These are phyloP conservation scores for Cairina moschata DNA, from an alignment of 2,113 vertebrate species.

Conservation along the genomic window DNA sequence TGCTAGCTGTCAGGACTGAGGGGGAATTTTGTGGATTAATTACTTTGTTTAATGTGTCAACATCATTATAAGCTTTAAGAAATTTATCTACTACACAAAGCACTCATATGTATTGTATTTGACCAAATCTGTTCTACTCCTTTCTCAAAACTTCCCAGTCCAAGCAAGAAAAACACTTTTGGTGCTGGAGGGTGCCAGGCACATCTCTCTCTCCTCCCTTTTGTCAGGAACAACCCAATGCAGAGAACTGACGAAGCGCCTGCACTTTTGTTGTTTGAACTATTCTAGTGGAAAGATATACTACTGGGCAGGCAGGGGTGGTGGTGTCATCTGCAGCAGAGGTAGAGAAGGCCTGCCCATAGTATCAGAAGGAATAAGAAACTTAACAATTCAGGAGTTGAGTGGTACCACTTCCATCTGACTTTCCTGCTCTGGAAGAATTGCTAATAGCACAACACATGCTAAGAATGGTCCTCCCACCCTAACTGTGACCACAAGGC, in stretches of 20 bases:
- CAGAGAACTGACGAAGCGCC: not conserved
- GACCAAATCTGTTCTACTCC: not conserved
- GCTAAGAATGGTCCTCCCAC: not conserved
- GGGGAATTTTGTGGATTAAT: not conserved
- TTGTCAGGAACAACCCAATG: not conserved
- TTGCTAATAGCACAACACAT: not conserved
- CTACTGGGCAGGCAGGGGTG: not conserved
- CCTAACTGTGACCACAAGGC: not conserved
- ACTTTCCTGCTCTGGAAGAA: not conserved
- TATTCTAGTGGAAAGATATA: not conserved
- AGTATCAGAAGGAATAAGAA: not conserved
- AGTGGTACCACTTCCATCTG: not conserved
- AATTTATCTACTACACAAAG: not conserved
- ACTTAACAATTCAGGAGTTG: not conserved
- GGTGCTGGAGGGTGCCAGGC: not conserved
- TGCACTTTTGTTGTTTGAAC: not conserved
- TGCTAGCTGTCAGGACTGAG: not conserved
- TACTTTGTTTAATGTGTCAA: not conserved
- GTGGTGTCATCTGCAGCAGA: not conserved
- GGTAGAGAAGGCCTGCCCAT: not conserved
- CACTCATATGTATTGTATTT: not conserved
- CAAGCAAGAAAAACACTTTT: not conserved
- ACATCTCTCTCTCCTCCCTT: not conserved
- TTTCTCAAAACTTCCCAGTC: not conserved
- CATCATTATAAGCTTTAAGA: not conserved